Evolutionary conservation across 2,113 vertebrate genomes (phyloP).

Genomic region (Antennarius striatus): DNA sequence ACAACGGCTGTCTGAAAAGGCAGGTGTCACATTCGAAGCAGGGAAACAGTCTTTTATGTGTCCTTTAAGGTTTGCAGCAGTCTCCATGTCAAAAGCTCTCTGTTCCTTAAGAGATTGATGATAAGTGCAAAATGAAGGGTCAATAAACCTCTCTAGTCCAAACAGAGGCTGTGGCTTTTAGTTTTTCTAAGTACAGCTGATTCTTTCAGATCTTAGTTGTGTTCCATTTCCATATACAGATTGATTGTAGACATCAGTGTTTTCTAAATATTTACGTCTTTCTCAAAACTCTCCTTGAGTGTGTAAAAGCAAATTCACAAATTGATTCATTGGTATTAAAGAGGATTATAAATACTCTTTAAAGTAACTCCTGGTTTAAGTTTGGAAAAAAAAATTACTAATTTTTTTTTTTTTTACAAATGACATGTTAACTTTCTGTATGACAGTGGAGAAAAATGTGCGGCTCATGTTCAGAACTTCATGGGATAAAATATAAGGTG

Average conservation of each 20-base stretch:
- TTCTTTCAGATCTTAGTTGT: neutral
- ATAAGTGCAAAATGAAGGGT: conserved; percentile 2
- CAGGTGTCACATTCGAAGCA: conserved; percentile 19
- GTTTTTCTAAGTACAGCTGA: neutral
- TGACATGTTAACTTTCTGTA: too few relatives aligned
- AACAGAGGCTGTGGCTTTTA: neutral
- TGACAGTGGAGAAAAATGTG: too few relatives aligned
- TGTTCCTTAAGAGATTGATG: conserved; percentile 25
- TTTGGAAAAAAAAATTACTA: too few relatives aligned
- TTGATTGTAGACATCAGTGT: neutral
- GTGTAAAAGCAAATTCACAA: too few relatives aligned
- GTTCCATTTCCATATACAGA: neutral
- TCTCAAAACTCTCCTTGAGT: neutral
- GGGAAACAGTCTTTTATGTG: conserved; percentile 11
- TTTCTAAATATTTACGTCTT: neutral
- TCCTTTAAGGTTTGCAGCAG: neutral
- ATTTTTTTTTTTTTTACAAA: too few relatives aligned
- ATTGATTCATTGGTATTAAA: too few relatives aligned
- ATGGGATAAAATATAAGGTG: too few relatives aligned
- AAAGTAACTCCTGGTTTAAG: too few relatives aligned
- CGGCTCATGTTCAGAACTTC: too few relatives aligned
- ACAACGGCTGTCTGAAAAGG: conserved; percentile 1
- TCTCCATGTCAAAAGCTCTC: conserved; percentile 7
- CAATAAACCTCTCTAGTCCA: conserved; percentile 1
- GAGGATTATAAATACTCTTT: too few relatives aligned